phyloP scores from a whole-genome alignment of 2,113 vertebrate genomes.

The Pelusios castaneus region DNA sequence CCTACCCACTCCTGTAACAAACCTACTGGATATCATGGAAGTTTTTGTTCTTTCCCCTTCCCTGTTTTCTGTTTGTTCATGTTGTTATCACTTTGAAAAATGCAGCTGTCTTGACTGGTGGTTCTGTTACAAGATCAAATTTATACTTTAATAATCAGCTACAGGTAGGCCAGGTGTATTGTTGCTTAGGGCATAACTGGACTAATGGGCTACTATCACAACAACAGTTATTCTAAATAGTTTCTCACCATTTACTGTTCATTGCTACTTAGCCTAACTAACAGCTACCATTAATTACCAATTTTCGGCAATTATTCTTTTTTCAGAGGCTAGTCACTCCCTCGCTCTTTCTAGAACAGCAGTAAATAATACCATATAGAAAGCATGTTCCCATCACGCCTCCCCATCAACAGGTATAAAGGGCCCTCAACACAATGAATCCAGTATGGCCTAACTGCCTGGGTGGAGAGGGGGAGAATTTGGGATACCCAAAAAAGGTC shows the following conservation, averaged over 20 bases:
- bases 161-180: not conserved
- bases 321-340: not conserved
- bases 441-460: not conserved
- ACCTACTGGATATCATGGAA: not conserved
- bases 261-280: not conserved
- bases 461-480: not conserved
- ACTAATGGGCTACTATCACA: not conserved
- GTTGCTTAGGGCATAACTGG: not conserved
- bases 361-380: not conserved
- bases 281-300: not conserved
- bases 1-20: too few relatives aligned
- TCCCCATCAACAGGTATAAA: not conserved
- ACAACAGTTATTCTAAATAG: not conserved
- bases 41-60: not conserved
- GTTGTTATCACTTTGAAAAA: not conserved
- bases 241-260: not conserved
- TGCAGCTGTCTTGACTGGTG: not conserved
- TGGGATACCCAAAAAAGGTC: not conserved
- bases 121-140: not conserved
- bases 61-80: not conserved
- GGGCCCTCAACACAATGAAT: rapidly evolving
- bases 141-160: not conserved
- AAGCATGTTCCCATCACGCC: not conserved
- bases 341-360: not conserved
- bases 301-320: not conserved